Evolutionary conservation across 2,888 invertebrate species (phyloP), one percentile per base, ranked within the genome.

Genomic region (Temnothorax rugatulus): DNA sequence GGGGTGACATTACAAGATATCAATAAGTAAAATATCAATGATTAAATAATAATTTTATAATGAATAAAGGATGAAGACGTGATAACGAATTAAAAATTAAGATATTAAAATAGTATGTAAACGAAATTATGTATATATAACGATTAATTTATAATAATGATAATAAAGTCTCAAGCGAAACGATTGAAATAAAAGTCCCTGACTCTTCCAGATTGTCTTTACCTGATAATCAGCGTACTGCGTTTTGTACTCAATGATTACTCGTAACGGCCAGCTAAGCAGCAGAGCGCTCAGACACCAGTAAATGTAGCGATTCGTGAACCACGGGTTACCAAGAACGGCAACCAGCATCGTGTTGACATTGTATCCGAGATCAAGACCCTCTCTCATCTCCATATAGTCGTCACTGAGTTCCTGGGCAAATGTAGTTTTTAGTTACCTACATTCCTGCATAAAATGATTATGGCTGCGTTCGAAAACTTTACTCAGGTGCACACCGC

Each of bases 301-400:
- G 94, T 97, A 98, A 34, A 97, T 96, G 79, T 96, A 94, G 86
- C 97, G 97, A 71, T 97, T 97, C 3, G 97, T 96, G 92, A 96
- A 96, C 97, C 97, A 97, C 1, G 97, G 96, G 91, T 93, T 94
- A 13, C 94, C 94, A n/a, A 95, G 91, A 9, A 94, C 94, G 2
- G 95, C 94, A 4, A 95, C 93, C 54, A 95, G 84, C 7, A 92
- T 94, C 69, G 93, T 93, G 13, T 93, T 94, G 59, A 94, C 93
- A 83, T 94, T 94, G 87, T 93, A 93, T 18, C 94, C 96, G 29
- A 98, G 95, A 92, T 98, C 98, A 87, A 98, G 95, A 0, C 98
- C 97, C 93, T 98, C 98, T 1, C 97, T 95, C 96, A 97, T 97
- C 95, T 98, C 98, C 97, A 98, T 97, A 94, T 98, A 98, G 94